Percentiles rank a stretch among this genome's conserved stretches.
phyloP scores from a whole-genome alignment of 2,797 vertebrate genomes.

The Syngnathus rostellatus region DNA sequence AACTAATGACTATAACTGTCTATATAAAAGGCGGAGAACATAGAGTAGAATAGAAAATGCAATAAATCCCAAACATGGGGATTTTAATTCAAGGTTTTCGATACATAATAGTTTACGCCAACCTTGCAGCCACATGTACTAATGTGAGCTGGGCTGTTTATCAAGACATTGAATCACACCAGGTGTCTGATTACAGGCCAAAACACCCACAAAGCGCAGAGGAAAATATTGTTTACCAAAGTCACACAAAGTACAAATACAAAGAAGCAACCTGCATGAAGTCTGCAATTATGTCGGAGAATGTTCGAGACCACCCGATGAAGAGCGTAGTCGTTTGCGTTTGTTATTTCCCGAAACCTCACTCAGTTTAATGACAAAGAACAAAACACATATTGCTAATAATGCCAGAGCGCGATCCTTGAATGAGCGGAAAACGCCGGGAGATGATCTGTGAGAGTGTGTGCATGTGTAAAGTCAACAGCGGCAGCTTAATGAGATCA shows the following conservation, averaged over 20 bases:
- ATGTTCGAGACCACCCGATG: constrained; percentile 3
- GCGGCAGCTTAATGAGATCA: constrained; percentile 2
- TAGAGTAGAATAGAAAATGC: neutral
- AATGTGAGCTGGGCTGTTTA: constrained; percentile 11
- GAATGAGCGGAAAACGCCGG: neutral
- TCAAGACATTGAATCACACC: constrained; percentile 15
- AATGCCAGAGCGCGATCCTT: constrained; percentile 1
- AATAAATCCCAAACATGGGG: neutral
- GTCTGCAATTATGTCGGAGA: neutral
- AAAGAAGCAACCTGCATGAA: neutral
- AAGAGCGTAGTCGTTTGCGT: neutral
- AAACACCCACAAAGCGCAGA: neutral
- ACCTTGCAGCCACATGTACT: neutral
- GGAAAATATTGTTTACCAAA: constrained; percentile 1
- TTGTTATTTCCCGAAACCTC: constrained; percentile 4
- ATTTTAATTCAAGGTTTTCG: neutral
- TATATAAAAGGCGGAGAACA: neutral
- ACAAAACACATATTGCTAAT: constrained; percentile 15
- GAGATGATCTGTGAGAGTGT: constrained; percentile 2
- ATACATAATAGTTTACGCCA: no score
- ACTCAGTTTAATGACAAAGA: constrained; percentile 7
- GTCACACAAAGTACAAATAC: neutral
- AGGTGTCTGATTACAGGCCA: constrained; percentile 7
- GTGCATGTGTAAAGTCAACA: neutral
- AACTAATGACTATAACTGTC: no score